phyloP scores from a whole-genome alignment of 2,888 invertebrate species.

The Scaptodrosophila latifasciaeformis region DNA sequence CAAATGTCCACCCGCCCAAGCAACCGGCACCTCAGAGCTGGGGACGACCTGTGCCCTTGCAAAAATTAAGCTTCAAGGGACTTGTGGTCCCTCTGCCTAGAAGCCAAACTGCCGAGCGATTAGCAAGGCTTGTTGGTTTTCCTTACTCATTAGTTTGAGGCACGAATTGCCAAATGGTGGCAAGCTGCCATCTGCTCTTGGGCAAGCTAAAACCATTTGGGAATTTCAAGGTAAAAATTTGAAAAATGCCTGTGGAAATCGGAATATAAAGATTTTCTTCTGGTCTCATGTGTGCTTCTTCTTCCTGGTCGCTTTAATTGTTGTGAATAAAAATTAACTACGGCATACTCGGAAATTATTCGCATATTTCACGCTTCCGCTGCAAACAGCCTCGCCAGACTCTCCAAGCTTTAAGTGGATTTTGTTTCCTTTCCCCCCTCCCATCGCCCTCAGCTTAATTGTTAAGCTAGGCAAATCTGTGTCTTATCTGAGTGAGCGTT shows the following conservation, averaged over 20 bases:
- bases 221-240: slow-evolving; percentile 37
- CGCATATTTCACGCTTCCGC: too few relatives aligned
- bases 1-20: slow-evolving; percentile 9
- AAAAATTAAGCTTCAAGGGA: slow-evolving; percentile 71
- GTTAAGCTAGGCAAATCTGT: too few relatives aligned
- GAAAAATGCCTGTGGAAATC: slow-evolving; percentile 14
- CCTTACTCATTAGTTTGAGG: slow-evolving; percentile 43
- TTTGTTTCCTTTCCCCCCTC: too few relatives aligned
- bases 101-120: slow-evolving; percentile 57
- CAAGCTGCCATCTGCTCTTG: slow-evolving; percentile 60
- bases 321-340: too few relatives aligned
- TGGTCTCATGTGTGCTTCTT: too few relatives aligned
- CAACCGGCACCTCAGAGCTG: slow-evolving; percentile 24
- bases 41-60: slow-evolving; percentile 72
- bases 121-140: slow-evolving; percentile 69
- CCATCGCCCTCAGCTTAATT: too few relatives aligned
- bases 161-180: background rate
- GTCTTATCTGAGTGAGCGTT: too few relatives aligned
- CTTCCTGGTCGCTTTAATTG: too few relatives aligned
- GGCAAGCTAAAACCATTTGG: slow-evolving; percentile 28
- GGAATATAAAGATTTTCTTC: too few relatives aligned
- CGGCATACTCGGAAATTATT: too few relatives aligned
- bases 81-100: slow-evolving; percentile 1
- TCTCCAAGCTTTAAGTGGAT: too few relatives aligned
- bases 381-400: too few relatives aligned